Evolutionary conservation across 2,113 vertebrate species (phyloP).

Genomic region (Sporophila hypoxantha): DNA sequence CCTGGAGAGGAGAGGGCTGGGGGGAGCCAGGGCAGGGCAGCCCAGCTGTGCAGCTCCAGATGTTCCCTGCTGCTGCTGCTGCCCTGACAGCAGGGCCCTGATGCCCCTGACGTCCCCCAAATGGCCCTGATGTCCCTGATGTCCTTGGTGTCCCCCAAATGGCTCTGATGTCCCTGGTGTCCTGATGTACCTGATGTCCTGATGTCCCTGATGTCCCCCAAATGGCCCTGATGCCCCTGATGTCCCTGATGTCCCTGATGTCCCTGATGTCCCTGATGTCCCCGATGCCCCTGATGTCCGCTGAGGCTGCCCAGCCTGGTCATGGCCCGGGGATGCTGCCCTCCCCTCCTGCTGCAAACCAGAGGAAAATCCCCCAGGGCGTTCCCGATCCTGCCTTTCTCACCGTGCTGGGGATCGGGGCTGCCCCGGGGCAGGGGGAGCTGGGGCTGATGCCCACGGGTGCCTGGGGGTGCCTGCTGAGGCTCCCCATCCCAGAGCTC

Average conservation of each 20-base stretch:
- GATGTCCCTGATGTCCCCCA: too few species aligned
- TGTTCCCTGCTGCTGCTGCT: neutral
- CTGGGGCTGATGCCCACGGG: accelerated
- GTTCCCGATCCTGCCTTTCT: accelerated
- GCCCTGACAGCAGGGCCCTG: neutral
- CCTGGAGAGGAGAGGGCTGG: accelerated
- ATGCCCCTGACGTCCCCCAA: too few species aligned
- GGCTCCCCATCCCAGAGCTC: neutral
- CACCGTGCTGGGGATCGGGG: neutral
- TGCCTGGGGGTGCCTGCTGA: neutral
- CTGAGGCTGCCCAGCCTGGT: neutral
- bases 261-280: too few species aligned
- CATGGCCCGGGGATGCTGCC: neutral
- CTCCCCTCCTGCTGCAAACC: neutral
- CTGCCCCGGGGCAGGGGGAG: neutral
- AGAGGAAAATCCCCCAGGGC: neutral
- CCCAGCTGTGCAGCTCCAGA: neutral
- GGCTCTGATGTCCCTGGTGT: too few species aligned
- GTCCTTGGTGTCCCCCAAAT: too few species aligned
- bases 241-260: too few species aligned
- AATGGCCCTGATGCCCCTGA: too few species aligned
- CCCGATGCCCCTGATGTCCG: too few species aligned
- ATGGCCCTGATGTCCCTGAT: too few species aligned
- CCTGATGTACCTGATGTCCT: too few species aligned
- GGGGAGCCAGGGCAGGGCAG: accelerated